Base-by-base conservation (phyloP, 1,140 invertebrate genomes). In the Campoletis sonorensis region DNA sequence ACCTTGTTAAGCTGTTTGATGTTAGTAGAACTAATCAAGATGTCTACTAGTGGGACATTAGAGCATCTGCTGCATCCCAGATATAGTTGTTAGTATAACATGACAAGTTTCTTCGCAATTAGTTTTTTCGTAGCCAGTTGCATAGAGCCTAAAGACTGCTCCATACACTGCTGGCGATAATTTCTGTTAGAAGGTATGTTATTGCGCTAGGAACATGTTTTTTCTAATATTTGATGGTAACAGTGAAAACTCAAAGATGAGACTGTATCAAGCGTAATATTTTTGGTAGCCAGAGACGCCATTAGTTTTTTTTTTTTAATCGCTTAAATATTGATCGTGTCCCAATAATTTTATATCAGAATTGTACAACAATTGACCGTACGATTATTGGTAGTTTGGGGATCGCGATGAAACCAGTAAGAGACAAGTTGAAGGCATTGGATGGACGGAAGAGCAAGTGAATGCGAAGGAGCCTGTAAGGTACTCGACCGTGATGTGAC, bases 401-500 rank as follows among this genome's bases (percentile, higher is more conserved):
- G 58, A 64, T 26, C 15, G 23, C 0, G 23, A 64, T 27, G n/a
- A 64, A 64, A 8, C 7, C 11, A 16, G 23, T 4, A 26, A 23
- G 21, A n/a, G 21, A 2, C 1, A 27, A 33, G 27, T 70, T 70
- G 2, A 2, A 8, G 15, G 13, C 18, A 70, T 2, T 27, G 11
- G 15, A 30, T 70, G 15, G 4, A 4, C 16, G 30, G 54, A 61
- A 54, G 27, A 37, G 45, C 45, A 3, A 27, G 49, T 58, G 30
- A 49, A 75, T 58, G 3, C 27, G n/a, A 27, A n/a, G n/a, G n/a
- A n/a, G 13, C 0, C 51, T 61, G 13, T 7, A 16, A 61, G 54
- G 30, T 10, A 75, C 45, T 75, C 73, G 30, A 77, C 37, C 54
- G 30, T 61, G 30, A 77, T 77, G 54, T 15, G 73, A 30, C 61